Conservation (phyloP, 2,113 vertebrate genomes). For the Pipa parva region DNA sequence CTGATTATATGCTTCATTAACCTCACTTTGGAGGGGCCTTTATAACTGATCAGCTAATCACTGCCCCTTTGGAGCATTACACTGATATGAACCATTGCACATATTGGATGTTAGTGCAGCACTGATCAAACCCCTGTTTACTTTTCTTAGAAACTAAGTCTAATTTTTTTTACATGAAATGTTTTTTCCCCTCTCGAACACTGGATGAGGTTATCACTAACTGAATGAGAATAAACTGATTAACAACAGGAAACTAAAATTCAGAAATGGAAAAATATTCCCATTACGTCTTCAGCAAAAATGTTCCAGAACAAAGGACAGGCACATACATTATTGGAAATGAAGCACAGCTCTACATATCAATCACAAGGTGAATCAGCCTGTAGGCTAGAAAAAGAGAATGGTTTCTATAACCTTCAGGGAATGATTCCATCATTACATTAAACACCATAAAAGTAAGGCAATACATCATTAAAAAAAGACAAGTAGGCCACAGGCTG, state of each 20-base stretch:
- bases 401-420: slow-evolving; percentile 46
- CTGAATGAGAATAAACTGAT: background rate
- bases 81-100: too few species aligned
- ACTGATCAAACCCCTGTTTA: too few species aligned
- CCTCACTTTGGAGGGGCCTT: background rate
- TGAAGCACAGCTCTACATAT: slow-evolving; percentile 32
- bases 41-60: background rate
- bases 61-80: too few species aligned
- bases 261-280: slow-evolving; percentile 22
- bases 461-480: slow-evolving; percentile 49
- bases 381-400: slow-evolving; percentile 50
- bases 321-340: slow-evolving; percentile 23
- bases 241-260: slow-evolving; percentile 14
- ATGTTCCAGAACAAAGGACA: slow-evolving; percentile 40
- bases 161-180: too few species aligned
- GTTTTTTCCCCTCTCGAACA: too few species aligned
- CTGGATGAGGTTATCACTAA: too few species aligned
- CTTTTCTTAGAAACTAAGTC: too few species aligned
- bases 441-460: slow-evolving; percentile 48
- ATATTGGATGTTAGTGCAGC: too few species aligned
- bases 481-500: slow-evolving; percentile 32
- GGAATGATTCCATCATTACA: slow-evolving; percentile 54
- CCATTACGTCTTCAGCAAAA: slow-evolving; percentile 28
- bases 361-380: slow-evolving; percentile 45
- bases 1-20: background rate